Evolutionary conservation across 2,113 vertebrate species (phyloP).

Genomic region (Chionodraco myersi): DNA sequence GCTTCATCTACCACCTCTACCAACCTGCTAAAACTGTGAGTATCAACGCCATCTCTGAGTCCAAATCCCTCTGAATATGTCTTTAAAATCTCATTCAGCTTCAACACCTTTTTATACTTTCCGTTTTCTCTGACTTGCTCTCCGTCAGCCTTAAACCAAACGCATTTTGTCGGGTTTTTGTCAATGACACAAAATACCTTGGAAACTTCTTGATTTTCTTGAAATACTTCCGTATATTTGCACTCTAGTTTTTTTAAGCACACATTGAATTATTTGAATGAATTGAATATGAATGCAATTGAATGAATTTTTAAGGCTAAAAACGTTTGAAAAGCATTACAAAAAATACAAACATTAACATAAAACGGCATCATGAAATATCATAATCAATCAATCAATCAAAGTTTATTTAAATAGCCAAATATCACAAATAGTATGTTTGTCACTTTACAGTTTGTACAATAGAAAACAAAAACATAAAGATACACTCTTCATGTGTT

Average conservation of each 20-base stretch:
- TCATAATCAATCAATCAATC: too few relatives aligned
- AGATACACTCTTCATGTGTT: neutral
- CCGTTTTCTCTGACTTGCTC: conserved; percentile 8
- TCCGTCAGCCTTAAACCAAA: neutral
- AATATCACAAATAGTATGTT: too few relatives aligned
- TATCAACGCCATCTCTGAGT: conserved; percentile 16
- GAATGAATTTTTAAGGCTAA: neutral
- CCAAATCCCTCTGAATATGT: neutral
- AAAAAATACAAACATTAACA: neutral
- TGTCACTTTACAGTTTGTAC: too few relatives aligned
- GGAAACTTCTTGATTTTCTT: neutral
- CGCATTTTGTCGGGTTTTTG: neutral
- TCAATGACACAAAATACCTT: neutral
- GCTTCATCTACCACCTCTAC: conserved; percentile 82
- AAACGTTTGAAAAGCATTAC: neutral
- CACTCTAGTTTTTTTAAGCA: neutral
- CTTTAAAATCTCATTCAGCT: conserved; percentile 2
- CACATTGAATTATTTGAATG: neutral
- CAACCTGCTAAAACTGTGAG: conserved; percentile 42
- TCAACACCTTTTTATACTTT: conserved; percentile 23
- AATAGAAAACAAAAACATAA: too few relatives aligned
- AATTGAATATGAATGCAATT: neutral
- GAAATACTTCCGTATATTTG: neutral
- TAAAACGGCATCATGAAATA: neutral
- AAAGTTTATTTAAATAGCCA: too few relatives aligned